Percentiles rank a stretch among this genome's conserved stretches.
Conservation (phyloP, 1,140 invertebrate genomes). For the Drosophila hydei region DNA sequence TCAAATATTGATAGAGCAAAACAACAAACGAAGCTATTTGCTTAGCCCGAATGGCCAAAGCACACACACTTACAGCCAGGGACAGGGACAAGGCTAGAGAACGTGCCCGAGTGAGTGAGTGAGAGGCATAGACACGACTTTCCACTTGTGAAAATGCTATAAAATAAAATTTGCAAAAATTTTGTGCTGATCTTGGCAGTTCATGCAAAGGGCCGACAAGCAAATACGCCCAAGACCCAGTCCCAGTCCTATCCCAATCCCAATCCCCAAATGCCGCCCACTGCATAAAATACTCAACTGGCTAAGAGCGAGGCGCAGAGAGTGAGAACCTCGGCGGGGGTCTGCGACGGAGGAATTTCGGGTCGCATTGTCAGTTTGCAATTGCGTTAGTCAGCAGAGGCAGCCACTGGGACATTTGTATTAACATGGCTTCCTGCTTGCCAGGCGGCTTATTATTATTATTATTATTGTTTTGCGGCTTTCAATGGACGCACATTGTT, state of each 20-base stretch:
- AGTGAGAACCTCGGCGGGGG: background rate
- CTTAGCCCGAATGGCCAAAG: conserved; percentile 64
- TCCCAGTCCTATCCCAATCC: background rate
- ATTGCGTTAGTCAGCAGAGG: conserved; percentile 76
- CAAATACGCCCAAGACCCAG: conserved; percentile 52
- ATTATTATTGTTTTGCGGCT: conserved; percentile 75
- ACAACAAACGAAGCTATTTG: conserved; percentile 81
- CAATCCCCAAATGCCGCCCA: conserved; percentile 21
- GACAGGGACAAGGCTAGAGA: background rate
- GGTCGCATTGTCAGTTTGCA: conserved; percentile 61
- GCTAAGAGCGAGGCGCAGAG: background rate
- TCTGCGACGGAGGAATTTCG: no score
- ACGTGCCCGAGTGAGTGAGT: background rate
- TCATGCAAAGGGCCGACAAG: conserved; percentile 63
- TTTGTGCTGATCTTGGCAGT: conserved; percentile 80
- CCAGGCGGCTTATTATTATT: conserved; percentile 62
- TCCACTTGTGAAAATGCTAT: conserved; percentile 81
- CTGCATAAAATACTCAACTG: conserved; percentile 62
- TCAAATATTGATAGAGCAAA: conserved; percentile 81
- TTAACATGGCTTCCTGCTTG: conserved; percentile 72
- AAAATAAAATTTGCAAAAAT: conserved; percentile 82
- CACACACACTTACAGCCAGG: conserved; percentile 31
- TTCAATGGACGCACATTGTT: conserved; percentile 53
- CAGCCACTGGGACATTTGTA: conserved; percentile 70
- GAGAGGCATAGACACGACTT: conserved; percentile 61